phyloP scores from a whole-genome alignment of 2,797 vertebrate genomes.

The Labroides dimidiatus region DNA sequence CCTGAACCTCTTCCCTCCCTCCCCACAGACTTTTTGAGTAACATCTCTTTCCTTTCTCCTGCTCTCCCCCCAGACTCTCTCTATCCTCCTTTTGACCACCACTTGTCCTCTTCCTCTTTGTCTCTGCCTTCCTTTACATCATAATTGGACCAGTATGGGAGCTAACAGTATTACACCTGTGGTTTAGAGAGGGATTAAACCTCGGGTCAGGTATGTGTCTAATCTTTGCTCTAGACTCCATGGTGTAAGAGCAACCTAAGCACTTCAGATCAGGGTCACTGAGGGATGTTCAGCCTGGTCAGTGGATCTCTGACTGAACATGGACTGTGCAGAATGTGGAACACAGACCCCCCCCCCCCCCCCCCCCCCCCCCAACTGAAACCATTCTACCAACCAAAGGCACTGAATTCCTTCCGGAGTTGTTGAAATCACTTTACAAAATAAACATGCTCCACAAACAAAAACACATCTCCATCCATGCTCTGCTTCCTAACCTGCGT shows the following conservation, averaged over 20 bases:
- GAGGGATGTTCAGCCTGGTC: slow-evolving; percentile 2
- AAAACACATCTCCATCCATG: too few species aligned
- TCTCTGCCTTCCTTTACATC: not conserved
- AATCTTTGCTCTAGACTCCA: slow-evolving; percentile 34
- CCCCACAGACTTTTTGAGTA: too few species aligned
- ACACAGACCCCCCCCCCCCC: too few species aligned
- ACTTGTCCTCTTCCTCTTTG: not conserved
- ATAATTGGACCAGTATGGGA: not conserved
- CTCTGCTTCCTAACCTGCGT: too few species aligned
- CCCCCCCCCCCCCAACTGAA: too few species aligned
- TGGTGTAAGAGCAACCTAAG: slow-evolving; percentile 27
- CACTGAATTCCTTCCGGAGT: too few species aligned
- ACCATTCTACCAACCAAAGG: too few species aligned
- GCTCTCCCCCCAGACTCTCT: not conserved
- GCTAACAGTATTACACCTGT: slow-evolving; percentile 15
- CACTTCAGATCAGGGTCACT: slow-evolving; percentile 33
- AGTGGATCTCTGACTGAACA: not conserved
- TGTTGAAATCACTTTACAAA: too few species aligned
- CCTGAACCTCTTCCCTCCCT: not conserved
- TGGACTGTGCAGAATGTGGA: not conserved
- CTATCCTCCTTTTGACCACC: not conserved
- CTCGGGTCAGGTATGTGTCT: slow-evolving; percentile 27
- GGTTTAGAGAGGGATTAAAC: slow-evolving; percentile 27
- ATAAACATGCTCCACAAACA: too few species aligned
- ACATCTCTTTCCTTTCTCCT: not conserved